phyloP scores from a whole-genome alignment of 1,140 invertebrate genomes.

The Pseudomyrmex sp. region DNA sequence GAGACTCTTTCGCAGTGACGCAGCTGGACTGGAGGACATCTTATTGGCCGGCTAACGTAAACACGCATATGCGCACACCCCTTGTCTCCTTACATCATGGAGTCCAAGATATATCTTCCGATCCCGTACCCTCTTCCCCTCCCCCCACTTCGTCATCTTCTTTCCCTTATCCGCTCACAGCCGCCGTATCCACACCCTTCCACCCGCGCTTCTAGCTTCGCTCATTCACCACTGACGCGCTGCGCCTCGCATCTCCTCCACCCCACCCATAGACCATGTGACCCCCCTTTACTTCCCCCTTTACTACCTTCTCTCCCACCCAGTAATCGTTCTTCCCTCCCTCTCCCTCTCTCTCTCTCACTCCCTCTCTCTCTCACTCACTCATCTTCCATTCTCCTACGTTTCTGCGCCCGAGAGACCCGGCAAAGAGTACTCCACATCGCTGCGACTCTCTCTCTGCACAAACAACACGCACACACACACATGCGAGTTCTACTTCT shows the following conservation, averaged over 20 bases:
- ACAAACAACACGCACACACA: slow-evolving; percentile 42
- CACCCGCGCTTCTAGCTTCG: slow-evolving; percentile 42
- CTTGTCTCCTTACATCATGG: slow-evolving; percentile 60
- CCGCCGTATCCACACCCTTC: slow-evolving; percentile 20
- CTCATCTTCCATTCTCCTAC: not conserved
- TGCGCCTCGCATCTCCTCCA: slow-evolving; percentile 51
- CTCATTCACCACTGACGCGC: slow-evolving; percentile 54
- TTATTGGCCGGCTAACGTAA: slow-evolving; percentile 63
- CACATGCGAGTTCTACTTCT: slow-evolving; percentile 52
- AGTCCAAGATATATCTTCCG: slow-evolving; percentile 58
- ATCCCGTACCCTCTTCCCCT: not conserved
- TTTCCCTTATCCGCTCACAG: not conserved
- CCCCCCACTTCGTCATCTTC: not conserved
- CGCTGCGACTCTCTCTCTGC: slow-evolving; percentile 27
- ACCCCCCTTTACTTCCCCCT: not conserved
- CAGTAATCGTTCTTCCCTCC: no score
- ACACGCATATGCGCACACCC: slow-evolving; percentile 59
- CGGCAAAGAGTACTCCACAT: slow-evolving; percentile 14
- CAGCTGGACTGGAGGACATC: slow-evolving; percentile 55
- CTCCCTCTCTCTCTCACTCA: not conserved
- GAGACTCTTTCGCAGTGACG: slow-evolving; percentile 49
- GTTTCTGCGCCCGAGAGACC: slow-evolving; percentile 20
- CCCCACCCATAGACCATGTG: slow-evolving; percentile 7
- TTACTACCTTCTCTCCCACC: no score
- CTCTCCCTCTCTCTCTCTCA: no score